A percentile compares a stretch with the other conserved stretches of the same genome.
Evolutionary conservation across 2,113 vertebrate genomes (phyloP).

Genomic region (Tympanuchus pallidicinctus): DNA sequence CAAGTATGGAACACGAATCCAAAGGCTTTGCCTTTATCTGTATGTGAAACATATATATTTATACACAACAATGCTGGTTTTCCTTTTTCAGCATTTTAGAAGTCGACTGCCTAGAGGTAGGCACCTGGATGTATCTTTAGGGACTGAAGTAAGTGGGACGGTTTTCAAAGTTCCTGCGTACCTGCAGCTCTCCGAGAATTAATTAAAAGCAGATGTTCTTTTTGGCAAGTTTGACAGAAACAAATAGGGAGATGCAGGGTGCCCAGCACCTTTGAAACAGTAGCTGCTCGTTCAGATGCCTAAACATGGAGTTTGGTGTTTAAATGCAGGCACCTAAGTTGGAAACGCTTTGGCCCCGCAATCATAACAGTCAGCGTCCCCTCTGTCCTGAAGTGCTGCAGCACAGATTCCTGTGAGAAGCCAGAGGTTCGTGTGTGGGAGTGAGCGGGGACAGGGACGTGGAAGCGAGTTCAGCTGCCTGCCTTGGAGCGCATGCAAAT

Average conservation of each 20-base stretch:
- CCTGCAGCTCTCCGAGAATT: neutral
- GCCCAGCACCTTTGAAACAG: constrained; percentile 8
- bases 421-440: neutral
- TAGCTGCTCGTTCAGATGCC: neutral
- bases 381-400: neutral
- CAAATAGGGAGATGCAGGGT: neutral
- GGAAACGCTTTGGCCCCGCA: neutral
- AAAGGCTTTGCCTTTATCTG: neutral
- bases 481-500: constrained; percentile 50
- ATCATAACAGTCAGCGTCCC: neutral
- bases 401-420: neutral
- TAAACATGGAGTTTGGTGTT: neutral
- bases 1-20: neutral
- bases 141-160: constrained; percentile 11
- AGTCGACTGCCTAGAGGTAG: constrained; percentile 43
- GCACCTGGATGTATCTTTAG: constrained; percentile 52
- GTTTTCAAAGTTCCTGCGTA: constrained; percentile 46
- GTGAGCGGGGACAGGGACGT: neutral
- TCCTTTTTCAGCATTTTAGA: constrained; percentile 3
- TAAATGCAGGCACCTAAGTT: neutral
- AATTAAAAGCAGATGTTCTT: constrained; percentile 64
- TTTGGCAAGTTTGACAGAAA: constrained; percentile 37
- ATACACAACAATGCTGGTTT: neutral
- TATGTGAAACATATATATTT: neutral
- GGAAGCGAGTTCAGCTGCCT: neutral